Evolutionary conservation across 2,888 invertebrate genomes (phyloP), one percentile per base, ranked within the genome.

Genomic region (Acanthacorydalis orientalis): DNA sequence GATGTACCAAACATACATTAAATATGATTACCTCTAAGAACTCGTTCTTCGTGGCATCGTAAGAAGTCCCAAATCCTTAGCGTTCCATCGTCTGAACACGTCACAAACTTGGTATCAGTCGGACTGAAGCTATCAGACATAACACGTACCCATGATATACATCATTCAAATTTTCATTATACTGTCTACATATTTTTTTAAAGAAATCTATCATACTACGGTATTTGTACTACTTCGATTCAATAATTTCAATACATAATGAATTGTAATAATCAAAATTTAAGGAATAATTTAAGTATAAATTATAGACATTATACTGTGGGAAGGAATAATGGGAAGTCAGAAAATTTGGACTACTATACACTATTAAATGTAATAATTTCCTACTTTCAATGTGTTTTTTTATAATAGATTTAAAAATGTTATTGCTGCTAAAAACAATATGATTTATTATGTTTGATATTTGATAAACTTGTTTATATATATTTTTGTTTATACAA

Each of bases 11-110:
- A 46, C 15, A 31, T 34, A 38, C 10, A 32, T 16, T n/a, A n/a
- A n/a, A 23, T 23, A 23, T 23, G 6, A 23, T 23, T 69, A 80
- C 81, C 89, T 72, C 89, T 72, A 44, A 90, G 72, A 58, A 96
- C 89, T 63, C 85, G 80, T 69, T 99, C 98, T 74, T 98, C 97
- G 62, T 88, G 84, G 66, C 91, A 91, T 57, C 91, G 82, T 64
- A 89, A 81, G 73, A 99, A 99, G 71, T 99, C 98, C 91, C 97
- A 99, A 60, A 99, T 88, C 59, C 97, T 77, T 52, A 98, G 80
- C 14, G 98, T 98, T 55, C 97, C 97, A 70, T 99, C 98, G 69
- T 99, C 98, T 51, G 97, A 97, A 73, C 97, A 97, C 50, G 97
- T 93, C 31, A 92, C 96, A 75, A 98, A 91, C 74, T 99, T 99